Percentiles rank a stretch among this genome's conserved stretches.
These are phyloP conservation scores for Arrhopalites spinosus DNA, from an alignment of 2,888 invertebrate species.

Conservation along the genomic window DNA sequence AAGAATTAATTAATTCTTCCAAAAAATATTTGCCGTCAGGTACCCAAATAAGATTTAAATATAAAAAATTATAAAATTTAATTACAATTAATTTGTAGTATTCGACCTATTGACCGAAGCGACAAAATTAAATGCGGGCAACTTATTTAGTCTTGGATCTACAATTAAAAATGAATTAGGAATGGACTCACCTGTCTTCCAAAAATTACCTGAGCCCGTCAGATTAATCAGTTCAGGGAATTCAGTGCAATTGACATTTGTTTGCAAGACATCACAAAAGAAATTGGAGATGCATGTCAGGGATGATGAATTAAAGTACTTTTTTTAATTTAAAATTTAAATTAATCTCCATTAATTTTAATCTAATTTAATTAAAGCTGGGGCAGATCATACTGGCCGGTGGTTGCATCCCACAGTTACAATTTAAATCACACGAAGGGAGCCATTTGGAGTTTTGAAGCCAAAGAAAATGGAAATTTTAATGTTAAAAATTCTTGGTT, in stretches of 20 bases:
- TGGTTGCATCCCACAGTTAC: not conserved
- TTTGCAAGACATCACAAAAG: conserved; percentile 2
- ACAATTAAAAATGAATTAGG: conserved; percentile 20
- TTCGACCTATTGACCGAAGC: conserved; percentile 25
- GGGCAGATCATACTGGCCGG: conserved; percentile 24
- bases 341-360: not conserved
- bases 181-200: not conserved
- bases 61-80: too few species aligned
- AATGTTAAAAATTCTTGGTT: conserved; percentile 23
- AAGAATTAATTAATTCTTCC: not conserved
- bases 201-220: conserved; percentile 24
- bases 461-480: not conserved
- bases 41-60: too few species aligned
- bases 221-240: conserved; percentile 14
- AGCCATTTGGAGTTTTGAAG: conserved; percentile 25
- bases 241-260: conserved; percentile 1
- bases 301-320: conserved; percentile 12
- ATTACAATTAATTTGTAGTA: too few species aligned
- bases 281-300: conserved; percentile 17
- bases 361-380: not conserved
- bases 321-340: too few species aligned
- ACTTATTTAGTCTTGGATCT: conserved; percentile 5
- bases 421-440: conserved; percentile 27
- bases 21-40: conserved; percentile 21
- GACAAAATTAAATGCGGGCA: conserved; percentile 20